Percentiles rank a stretch among this genome's conserved stretches.
Evolutionary conservation across 2,113 vertebrate species (phyloP).

Genomic region (Psephotus haematonotus): DNA sequence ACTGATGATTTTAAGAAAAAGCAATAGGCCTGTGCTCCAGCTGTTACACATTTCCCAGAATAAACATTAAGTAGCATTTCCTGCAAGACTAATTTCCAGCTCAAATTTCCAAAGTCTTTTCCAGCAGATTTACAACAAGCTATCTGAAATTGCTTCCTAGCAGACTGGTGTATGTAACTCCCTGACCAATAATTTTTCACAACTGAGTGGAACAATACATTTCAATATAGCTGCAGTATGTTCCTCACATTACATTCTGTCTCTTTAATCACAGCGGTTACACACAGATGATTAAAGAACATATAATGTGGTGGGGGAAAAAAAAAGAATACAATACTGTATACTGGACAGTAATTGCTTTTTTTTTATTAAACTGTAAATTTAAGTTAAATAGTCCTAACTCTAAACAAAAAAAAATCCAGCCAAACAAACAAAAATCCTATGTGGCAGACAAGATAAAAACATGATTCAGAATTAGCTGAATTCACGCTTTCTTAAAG

Average conservation of each 20-base stretch:
- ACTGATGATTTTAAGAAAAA: neutral
- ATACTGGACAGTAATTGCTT: neutral
- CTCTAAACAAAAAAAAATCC: neutral
- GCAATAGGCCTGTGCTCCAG: neutral
- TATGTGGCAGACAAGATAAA: neutral
- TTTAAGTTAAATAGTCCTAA: neutral
- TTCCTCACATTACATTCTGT: neutral
- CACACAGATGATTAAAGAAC: neutral
- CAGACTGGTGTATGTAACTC: neutral
- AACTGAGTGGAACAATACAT: neutral
- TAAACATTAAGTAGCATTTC: conserved; percentile 40
- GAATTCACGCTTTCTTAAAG: neutral
- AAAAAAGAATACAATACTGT: neutral
- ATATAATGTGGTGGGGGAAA: neutral
- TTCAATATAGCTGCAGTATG: neutral
- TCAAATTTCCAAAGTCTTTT: conserved; percentile 11
- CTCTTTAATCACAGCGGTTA: neutral
- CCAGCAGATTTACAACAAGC: conserved; percentile 8
- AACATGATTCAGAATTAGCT: neutral
- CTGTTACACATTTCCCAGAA: neutral
- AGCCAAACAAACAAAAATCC: neutral
- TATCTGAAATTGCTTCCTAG: neutral
- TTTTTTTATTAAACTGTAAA: neutral
- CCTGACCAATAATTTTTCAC: neutral
- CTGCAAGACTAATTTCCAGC: conserved; percentile 4